Base-by-base conservation (phyloP, 2,888 invertebrate species). In the Drosophila vallismaia region DNA sequence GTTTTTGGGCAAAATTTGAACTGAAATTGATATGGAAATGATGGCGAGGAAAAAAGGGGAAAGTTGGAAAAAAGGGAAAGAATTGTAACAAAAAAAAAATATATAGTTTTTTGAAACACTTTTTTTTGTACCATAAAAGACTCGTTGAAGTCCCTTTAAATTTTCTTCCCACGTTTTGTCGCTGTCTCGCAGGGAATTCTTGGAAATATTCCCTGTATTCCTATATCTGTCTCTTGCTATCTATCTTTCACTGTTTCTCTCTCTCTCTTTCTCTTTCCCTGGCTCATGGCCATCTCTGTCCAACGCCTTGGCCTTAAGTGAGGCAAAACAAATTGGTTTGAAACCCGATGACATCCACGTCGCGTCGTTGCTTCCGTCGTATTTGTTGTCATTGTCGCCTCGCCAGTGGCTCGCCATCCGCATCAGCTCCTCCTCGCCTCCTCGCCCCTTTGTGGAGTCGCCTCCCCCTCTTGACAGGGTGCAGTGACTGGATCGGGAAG, bases 331-430 rank as follows among this genome's bases (percentile, higher is more conserved):
- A 82, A 87, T 82, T 81, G 74, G 60, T 64, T 62, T 81, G 82
- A 72, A 82, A 82, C 76, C 66, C 78, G 82, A 82, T 81, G 78
- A 86, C 66, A 78, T 60, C 56, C 71, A 77, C 55, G 74, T 75
- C 68, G 59, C 66, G 50, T 38, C 52, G 50, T 38, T 52, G 64
- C 72, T 75, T 77, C 72, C 78, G 66, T 63, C 28, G 60, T 53
- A 60, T 40, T 52, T 52, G 51, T 46, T 54, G 70, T 71, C 48
- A 53, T 45, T 52, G 70, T 57, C 55, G 36, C 52, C 70, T 56
- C 51, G 14, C 24, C 19, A 9, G 44, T 28, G 28, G 28, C 28
- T 28, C 28, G 1, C 19, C 19, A 19, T 19, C 19, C 19, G 19
- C 19, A 1, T 19, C 19, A 19, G 19, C 2, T 2, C 6, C 28